Evolutionary conservation across 23 tunicate species (phyloP), one percentile per base, ranked within the genome.

Genomic region (Ciona savignyi): DNA sequence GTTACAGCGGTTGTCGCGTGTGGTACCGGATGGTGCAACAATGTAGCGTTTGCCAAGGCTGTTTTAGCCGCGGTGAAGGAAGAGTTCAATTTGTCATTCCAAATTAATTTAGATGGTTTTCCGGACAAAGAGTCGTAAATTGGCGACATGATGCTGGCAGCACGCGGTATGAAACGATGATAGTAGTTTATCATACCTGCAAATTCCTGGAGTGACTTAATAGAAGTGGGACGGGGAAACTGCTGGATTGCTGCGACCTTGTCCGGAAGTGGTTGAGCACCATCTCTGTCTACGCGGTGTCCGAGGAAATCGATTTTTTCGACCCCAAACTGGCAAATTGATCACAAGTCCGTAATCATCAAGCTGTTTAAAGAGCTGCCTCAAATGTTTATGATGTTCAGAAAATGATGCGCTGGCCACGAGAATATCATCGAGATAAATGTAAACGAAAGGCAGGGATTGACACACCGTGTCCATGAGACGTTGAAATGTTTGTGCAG

Each of bases 391-490:
- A 1, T 1, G 20, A 19, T 66, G 70, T 66, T 24, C 31, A 19
- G 15, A 4, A 2, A 34, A 2, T 27, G 70, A 66, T 2, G 23
- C 19, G 31, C 70, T 66, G 23, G 70, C 70, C 1, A 66, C 31
- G n/a, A 66, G 2, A 21, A 66, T 20, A 34, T 20, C 70, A 66
- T 66, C 29, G 4, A 66, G 31, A 27, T 66, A 4, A 24, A 66
- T 34, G 31, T 29, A 66, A 1, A 1, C 70, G 6, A 66, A 66
- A 29, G 29, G 29, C 23, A 20, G 30, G 30, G 30, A 25, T 27
- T 66, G 70, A 66, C 70, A 66, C 70, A 66, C 29, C 1, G 70
- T 24, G 30, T 66, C 70, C 70, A 66, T 66, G n/a, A 19, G 23
- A 21, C 30, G 23, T 66, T 4, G 30, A 4, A 66, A 66, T 22